Percentiles rank a stretch among this genome's conserved stretches.
These are phyloP conservation scores for Neelides sp. DNA, from an alignment of 1,140 invertebrate genomes.

Conservation along the genomic window DNA sequence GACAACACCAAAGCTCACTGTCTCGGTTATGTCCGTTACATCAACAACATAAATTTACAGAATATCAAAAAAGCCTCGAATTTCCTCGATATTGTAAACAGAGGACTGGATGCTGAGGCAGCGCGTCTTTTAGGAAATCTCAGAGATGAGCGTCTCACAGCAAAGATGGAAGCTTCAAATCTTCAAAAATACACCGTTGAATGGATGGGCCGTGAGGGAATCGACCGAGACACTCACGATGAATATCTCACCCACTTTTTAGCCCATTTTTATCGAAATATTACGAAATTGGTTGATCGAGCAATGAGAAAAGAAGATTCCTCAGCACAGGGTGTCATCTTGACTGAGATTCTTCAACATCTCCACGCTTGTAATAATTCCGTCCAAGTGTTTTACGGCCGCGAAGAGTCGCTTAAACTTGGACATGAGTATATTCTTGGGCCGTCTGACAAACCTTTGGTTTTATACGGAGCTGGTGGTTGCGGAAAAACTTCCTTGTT, in stretches of 20 bases:
- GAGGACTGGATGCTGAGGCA: constrained; percentile 86
- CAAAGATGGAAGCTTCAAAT: constrained; percentile 77
- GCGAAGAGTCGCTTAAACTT: constrained; percentile 68
- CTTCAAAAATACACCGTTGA: constrained; percentile 89
- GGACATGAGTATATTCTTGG: constrained; percentile 77
- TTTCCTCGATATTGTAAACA: constrained; percentile 87
- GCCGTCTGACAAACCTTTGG: constrained; percentile 65
- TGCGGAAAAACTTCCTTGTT: constrained; percentile 94
- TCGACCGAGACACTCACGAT: constrained; percentile 80
- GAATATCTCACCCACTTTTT: constrained; percentile 94
- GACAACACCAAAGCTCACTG: constrained; percentile 86
- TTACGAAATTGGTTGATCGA: constrained; percentile 79
- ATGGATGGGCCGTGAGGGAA: constrained; percentile 89
- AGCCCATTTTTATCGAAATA: constrained; percentile 85
- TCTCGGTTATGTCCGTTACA: constrained; percentile 55
- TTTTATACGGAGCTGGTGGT: constrained; percentile 90
- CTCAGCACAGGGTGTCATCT: constrained; percentile 81
- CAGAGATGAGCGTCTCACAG: constrained; percentile 70
- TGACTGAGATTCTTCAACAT: constrained; percentile 92
- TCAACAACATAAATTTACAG: constrained; percentile 94
- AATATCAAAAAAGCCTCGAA: constrained; percentile 84
- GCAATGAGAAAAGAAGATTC: constrained; percentile 92
- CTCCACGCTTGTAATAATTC: constrained; percentile 91
- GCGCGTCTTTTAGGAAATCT: constrained; percentile 77
- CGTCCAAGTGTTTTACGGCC: constrained; percentile 89